phyloP scores from a whole-genome alignment of 1,140 invertebrate genomes.

The Panagrolaimus sp. region DNA sequence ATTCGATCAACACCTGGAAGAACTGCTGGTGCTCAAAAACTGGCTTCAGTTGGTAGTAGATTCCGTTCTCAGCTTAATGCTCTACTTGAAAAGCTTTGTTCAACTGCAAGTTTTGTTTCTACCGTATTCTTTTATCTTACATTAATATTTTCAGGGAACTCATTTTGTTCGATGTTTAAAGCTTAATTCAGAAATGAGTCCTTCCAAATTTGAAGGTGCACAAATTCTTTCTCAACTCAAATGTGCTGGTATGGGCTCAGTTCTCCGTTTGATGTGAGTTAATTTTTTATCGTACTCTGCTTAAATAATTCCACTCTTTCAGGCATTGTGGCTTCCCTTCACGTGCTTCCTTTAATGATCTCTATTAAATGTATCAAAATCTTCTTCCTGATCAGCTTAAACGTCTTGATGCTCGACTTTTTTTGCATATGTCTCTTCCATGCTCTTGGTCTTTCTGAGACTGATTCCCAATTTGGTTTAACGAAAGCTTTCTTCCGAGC shows the following conservation, averaged over 20 bases:
- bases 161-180: constrained; percentile 16
- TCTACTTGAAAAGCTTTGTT: constrained; percentile 1
- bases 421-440: constrained; percentile 67
- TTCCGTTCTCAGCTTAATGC: not conserved
- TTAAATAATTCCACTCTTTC: too few relatives aligned
- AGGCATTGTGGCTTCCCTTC: constrained; percentile 16
- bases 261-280: constrained; percentile 4
- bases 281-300: too few relatives aligned
- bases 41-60: not conserved
- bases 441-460: constrained; percentile 81
- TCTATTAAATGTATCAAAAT: not conserved
- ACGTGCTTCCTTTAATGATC: constrained; percentile 1
- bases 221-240: constrained; percentile 1
- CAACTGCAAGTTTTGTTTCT: not conserved
- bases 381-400: not conserved
- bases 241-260: not conserved
- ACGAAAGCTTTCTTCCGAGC: constrained; percentile 93
- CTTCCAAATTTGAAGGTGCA: not conserved
- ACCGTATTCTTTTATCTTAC: too few relatives aligned
- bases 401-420: constrained; percentile 7
- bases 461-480: constrained; percentile 89
- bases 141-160: not conserved
- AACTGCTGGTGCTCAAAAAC: not conserved
- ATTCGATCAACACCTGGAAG: not conserved
- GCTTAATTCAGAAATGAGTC: not conserved